Base-by-base conservation (phyloP, 2,888 invertebrate species). In the Harpagoxenus sublaevis region DNA sequence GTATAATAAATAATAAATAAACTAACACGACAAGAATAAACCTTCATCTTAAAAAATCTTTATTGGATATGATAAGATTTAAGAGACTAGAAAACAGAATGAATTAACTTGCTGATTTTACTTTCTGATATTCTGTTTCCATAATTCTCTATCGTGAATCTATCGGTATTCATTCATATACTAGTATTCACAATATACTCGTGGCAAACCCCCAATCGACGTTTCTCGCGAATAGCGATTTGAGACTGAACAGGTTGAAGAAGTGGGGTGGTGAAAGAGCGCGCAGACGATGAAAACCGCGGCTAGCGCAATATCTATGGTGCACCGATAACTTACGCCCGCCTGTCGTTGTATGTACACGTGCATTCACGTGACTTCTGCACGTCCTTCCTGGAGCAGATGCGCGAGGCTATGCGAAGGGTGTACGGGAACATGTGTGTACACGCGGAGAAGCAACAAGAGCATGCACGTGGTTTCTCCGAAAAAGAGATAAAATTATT, bases 401-500 rank as follows among this genome's bases (percentile, higher is more conserved):
- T 89, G 89, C 70, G 84, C 82, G 62, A 85, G 85, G 68, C 70
- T 73, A 57, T 74, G 60, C 42, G 42, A 31, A 71, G 48, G 23
- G 2, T 23, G 82, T 35, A n/a, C 12, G 75, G 48, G 28, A 62
- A n/a, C n/a, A 4, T 51, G 66, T 55, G 23, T 77, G 35, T 23
- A 39, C 45, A 28, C 31, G 66, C 18, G 9, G 18, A 66, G 83
- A 84, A 89, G 86, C 83, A 87, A 84, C 83, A 78, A 77, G 86
- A 85, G 23, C 23, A 23, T 23, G 87, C 89, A 83, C 83, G 85
- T 84, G 84, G 81, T 73, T 74, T 71, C 66, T 82, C 28, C 70
- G 78, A 86, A 87, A 90, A 88, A 87, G 84, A 87, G 88, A 89
- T 88, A 88, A 84, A 91, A 88, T 87, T 89, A 89, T 87, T 88